Percentiles rank a stretch among this genome's conserved stretches.
Conservation (phyloP, 1,140 invertebrate genomes). For the Drosophila prosaltans region DNA sequence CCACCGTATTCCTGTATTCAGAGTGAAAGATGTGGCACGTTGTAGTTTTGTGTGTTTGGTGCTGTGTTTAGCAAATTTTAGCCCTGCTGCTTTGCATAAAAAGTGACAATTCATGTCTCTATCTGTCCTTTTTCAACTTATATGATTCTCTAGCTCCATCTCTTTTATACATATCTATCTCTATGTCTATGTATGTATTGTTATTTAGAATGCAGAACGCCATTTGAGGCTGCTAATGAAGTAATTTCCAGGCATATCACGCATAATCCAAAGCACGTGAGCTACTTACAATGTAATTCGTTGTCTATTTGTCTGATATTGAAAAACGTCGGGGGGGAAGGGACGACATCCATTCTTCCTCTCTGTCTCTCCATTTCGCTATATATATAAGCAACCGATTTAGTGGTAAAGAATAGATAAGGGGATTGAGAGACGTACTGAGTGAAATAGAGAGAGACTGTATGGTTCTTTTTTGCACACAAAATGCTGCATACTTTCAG, state of each 20-base stretch:
- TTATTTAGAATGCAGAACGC: constrained; percentile 73
- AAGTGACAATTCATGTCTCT: constrained; percentile 57
- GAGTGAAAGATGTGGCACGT: constrained; percentile 10
- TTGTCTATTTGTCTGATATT: constrained; percentile 82
- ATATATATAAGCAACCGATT: constrained; percentile 5
- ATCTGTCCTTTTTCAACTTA: neutral
- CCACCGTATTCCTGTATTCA: neutral
- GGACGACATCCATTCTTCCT: too few species aligned
- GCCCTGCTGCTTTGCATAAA: constrained; percentile 72
- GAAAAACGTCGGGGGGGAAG: constrained; percentile 53
- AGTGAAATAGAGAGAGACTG: neutral
- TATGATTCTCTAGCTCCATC: neutral
- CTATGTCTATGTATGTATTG: constrained; percentile 32
- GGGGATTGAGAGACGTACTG: too few species aligned
- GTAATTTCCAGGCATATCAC: constrained; percentile 81
- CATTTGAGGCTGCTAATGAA: constrained; percentile 79
- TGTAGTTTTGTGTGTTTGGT: constrained; percentile 49
- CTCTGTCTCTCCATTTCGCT: too few species aligned
- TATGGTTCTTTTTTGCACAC: too few species aligned
- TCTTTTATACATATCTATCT: neutral
- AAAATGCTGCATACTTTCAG: constrained; percentile 64
- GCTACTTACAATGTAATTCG: constrained; percentile 82
- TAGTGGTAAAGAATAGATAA: constrained; percentile 29
- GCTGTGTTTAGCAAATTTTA: constrained; percentile 47
- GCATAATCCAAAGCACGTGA: constrained; percentile 80